phyloP scores from a whole-genome alignment of 2,113 vertebrate genomes.

The Setophaga coronata region DNA sequence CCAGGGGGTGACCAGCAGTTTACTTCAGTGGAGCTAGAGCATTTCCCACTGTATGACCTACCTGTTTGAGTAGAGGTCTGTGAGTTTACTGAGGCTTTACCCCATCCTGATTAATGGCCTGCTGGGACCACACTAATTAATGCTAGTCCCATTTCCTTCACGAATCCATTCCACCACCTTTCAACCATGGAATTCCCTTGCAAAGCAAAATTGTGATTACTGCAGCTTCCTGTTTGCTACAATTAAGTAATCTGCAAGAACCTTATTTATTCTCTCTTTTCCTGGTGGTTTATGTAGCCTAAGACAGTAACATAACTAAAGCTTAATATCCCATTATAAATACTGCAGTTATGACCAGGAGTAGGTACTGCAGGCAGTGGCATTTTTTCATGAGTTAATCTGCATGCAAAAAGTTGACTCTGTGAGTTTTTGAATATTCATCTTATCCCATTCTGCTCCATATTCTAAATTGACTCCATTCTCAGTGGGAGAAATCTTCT shows the following conservation, averaged over 20 bases:
- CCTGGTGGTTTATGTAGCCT: conserved; percentile 48
- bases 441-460: background rate
- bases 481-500: background rate
- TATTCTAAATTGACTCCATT: background rate
- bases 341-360: conserved; percentile 7
- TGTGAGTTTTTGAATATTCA: conserved; percentile 21
- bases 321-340: conserved; percentile 59
- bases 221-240: background rate
- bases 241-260: conserved; percentile 7
- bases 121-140: background rate
- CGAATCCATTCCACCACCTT: background rate
- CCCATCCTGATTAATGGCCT: background rate
- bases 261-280: conserved; percentile 48
- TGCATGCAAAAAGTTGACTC: background rate
- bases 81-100: background rate
- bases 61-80: background rate
- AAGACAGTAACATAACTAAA: conserved; percentile 56
- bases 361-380: background rate
- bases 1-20: background rate
- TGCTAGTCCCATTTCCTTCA: background rate
- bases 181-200: background rate
- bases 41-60: background rate
- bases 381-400: conserved; percentile 35
- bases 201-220: background rate
- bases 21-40: background rate